Evolutionary conservation across 2,113 vertebrate species (phyloP), one percentile per base, ranked within the genome.

Genomic region (Lophius piscatorius): DNA sequence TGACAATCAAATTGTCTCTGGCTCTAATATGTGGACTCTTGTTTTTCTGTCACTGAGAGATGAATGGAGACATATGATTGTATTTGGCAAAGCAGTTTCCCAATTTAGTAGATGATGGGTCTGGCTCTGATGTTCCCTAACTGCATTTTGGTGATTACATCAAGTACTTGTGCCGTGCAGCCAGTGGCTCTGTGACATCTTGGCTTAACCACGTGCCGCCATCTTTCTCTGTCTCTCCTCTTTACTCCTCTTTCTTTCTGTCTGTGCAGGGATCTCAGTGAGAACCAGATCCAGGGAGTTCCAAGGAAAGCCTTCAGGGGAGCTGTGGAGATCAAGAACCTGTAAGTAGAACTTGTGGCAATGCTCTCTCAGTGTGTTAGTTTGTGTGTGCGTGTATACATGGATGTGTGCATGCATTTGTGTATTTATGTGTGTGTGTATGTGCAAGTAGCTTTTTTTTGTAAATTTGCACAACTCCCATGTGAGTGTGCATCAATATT

Each of bases 231-330:
- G 4, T 14, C 12, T 16, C 17, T 9, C 23, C 1, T 33, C 31
- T 33, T 3, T 11, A 9, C 11, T 3, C 11, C 31, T 23, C 6
- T 35, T 22, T 44, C 31, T 67, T 16, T 62, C 24, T 69, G 10
- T 61, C 42, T 80, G 58, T 81, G 17, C 85, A 93, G 97, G 69
- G 97, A 99, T 88, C 93, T 98, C 72, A 99, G 97, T 80, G 97
- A 99, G 89, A 99, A 99, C 84, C 96, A 96, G 83, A 98, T 99
- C 79, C 96, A 98, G 63, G 97, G 96, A 4, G 93, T 99, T 89
- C 97, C 97, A 62, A 93, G 97, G 71, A 98, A 99, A 83, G 97
- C 96, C 64, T 99, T 98, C 78, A 93, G 97, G 77, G 97, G 97
- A 81, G 94, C 96, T 8, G 95, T 97, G 70, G 96, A 98, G 77